Evolutionary conservation across 2,113 vertebrate genomes (phyloP).

Genomic region (Menidia beryllina): DNA sequence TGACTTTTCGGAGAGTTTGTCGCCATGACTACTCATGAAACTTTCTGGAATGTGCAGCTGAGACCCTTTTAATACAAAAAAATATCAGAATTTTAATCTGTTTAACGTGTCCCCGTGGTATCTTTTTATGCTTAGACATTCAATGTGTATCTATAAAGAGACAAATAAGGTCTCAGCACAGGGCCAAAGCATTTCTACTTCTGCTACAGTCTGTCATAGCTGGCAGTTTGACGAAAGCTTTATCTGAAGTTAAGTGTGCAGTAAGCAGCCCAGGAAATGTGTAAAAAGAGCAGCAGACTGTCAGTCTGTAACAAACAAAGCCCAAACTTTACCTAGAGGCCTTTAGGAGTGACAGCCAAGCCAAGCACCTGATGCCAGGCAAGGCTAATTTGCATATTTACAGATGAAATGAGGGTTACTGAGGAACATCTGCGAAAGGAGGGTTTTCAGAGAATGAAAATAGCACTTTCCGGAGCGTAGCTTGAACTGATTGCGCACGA

Average conservation of each 20-base stretch:
- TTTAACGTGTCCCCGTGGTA: background rate
- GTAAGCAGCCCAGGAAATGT: background rate
- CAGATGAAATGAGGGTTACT: background rate
- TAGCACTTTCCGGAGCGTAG: background rate
- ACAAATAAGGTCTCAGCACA: background rate
- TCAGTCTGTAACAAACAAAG: background rate
- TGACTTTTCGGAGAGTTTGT: constrained; percentile 13
- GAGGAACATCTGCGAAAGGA: background rate
- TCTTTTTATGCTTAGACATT: background rate
- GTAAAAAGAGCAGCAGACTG: background rate
- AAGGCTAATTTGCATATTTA: background rate
- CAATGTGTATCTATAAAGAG: background rate
- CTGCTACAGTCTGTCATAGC: background rate
- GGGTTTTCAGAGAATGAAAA: background rate
- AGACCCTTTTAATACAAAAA: background rate
- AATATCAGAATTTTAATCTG: background rate
- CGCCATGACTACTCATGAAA: too few species aligned
- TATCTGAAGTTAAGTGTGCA: background rate
- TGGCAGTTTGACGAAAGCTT: background rate
- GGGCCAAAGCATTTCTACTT: background rate
- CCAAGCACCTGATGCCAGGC: constrained; percentile 1
- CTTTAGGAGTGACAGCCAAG: background rate
- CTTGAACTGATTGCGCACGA: background rate
- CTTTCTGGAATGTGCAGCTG: too few species aligned
- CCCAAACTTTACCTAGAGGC: background rate